Base-by-base conservation (phyloP, 1,140 invertebrate genomes). In the Nebria ingens region DNA sequence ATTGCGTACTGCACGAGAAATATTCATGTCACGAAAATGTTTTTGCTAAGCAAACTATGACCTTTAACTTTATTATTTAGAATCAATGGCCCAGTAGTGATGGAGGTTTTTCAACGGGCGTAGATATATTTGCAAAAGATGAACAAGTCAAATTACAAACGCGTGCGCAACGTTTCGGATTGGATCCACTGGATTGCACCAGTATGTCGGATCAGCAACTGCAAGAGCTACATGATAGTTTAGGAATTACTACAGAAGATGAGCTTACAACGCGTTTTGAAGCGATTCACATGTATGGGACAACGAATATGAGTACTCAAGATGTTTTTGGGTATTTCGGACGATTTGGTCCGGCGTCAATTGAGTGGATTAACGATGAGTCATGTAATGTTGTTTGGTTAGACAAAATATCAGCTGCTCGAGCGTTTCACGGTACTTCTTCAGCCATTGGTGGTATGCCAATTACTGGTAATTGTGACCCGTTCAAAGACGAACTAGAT, bases 381-480 rank as follows among this genome's bases (percentile, higher is more conserved):
- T 85, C 85, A 56, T 91, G 87, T 85, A 91, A 90, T 74, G 76
- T 89, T 23, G 78, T 89, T 2, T 91, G 86, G 81, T 64, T 80
- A 19, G 86, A 90, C 64, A 76, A 81, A 56, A 67, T 82, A 55
- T 80, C 81, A 21, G 80, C 85, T 60, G 85, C 86, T 2, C 76
- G 82, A 66, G 87, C 87, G 40, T 68, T 91, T 55, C 68, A 81
- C 56, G 76, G 75, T 40, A 64, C 81, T 12, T 85, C 79, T 2
- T 76, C 73, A 63, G 67, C 61, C 55, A 76, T 81, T 19, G 56
- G 64, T 50, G 71, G 74, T 38, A 66, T 74, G 58, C 66, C 73
- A 42, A 66, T 71, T 2, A 62, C 62, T 51, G 61, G 61, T 20
- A 56, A 62, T 34, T 59, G 56, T 49, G 56, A 67, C 59, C 59